A percentile compares a stretch with the other conserved stretches of the same genome.
Evolutionary conservation across 1,140 invertebrate genomes (phyloP).

Genomic region (Cydia splendana): DNA sequence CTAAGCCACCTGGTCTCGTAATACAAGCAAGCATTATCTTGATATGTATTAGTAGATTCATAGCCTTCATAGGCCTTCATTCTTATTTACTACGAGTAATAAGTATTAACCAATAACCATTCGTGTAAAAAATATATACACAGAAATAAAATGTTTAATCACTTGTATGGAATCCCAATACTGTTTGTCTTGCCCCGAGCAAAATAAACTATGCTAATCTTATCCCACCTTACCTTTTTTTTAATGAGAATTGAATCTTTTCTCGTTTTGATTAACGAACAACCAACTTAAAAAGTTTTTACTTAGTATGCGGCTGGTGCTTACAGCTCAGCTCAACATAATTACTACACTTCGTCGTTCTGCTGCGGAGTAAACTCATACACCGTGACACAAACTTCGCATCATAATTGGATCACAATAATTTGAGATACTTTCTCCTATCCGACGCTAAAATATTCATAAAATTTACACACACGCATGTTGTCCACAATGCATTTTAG

Average conservation of each 20-base stretch:
- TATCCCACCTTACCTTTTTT: background rate
- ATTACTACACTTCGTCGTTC: background rate
- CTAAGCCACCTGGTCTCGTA: no score
- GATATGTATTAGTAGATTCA: background rate
- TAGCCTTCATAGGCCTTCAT: no score
- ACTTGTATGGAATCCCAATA: no score
- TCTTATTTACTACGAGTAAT: no score
- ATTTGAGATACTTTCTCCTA: constrained; percentile 64
- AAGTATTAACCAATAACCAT: no score
- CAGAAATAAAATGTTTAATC: background rate
- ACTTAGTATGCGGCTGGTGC: constrained; percentile 8
- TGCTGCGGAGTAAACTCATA: constrained; percentile 41
- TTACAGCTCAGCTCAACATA: background rate
- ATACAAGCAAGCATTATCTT: background rate
- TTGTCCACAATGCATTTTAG: constrained; percentile 36
- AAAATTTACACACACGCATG: constrained; percentile 47
- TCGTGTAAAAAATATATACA: no score
- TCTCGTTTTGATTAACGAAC: background rate
- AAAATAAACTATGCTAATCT: no score
- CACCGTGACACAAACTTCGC: constrained; percentile 49
- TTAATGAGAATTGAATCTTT: background rate
- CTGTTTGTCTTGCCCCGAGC: no score
- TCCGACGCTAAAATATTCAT: constrained; percentile 57
- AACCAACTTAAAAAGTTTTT: background rate
- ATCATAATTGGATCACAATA: constrained; percentile 68